phyloP scores from a whole-genome alignment of 2,888 invertebrate species.

The Apodemia duryi region DNA sequence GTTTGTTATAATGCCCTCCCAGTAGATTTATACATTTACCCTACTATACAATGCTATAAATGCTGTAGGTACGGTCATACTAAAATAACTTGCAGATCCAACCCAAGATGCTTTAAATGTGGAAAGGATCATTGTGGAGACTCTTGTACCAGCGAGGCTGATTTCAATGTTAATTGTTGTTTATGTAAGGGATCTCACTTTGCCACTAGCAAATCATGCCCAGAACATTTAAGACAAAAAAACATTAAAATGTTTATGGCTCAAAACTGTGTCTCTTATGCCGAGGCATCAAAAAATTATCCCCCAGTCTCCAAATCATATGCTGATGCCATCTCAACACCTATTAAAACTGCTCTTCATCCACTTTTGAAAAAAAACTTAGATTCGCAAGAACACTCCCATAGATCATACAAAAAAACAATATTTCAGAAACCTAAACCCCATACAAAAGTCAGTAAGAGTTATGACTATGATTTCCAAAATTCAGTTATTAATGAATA shows the following conservation, averaged over 20 bases:
- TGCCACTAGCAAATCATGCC: background rate
- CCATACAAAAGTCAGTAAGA: background rate
- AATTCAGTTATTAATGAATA: background rate
- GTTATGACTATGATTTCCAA: background rate
- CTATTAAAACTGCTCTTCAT: background rate
- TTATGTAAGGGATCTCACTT: slow-evolving; percentile 2
- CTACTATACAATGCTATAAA: too few relatives aligned
- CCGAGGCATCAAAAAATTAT: background rate
- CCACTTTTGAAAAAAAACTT: background rate
- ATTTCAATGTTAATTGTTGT: too few relatives aligned
- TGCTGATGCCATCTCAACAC: background rate
- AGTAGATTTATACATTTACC: too few relatives aligned
- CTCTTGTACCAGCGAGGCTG: too few relatives aligned
- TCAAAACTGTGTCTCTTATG: background rate
- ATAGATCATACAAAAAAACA: background rate
- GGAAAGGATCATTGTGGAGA: too few relatives aligned
- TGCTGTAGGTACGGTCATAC: too few relatives aligned
- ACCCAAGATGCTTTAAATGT: too few relatives aligned
- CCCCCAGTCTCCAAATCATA: background rate
- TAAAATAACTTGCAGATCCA: too few relatives aligned
- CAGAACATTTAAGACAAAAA: background rate
- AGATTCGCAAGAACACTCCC: background rate
- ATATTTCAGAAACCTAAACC: background rate
- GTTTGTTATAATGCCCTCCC: too few relatives aligned
- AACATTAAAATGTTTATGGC: background rate